Evolutionary conservation across 2,797 vertebrate species (phyloP), one percentile per base, ranked within the genome.

Genomic region (Microchirus variegatus): DNA sequence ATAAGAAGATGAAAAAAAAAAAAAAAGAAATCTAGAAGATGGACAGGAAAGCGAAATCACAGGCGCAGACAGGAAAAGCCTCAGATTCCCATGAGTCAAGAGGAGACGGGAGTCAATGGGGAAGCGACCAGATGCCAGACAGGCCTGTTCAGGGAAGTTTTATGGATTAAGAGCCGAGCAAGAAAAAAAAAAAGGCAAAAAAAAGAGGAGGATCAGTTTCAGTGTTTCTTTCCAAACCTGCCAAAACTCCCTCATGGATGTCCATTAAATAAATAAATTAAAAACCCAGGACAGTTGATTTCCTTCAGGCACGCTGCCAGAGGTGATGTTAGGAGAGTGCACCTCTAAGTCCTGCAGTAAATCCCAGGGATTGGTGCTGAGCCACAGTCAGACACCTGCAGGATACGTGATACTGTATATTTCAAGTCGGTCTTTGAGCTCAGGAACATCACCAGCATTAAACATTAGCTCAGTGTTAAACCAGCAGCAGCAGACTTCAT

Each of bases 141-240:
- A 73, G 68, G 67, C 31, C 77, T 72, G 76, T 77, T 77, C 77
- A 31, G 52, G 70, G 78, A 86, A 81, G 76, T 76, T 86, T 89
- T 88, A 78, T 89, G 87, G 89, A 90, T 92, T 92, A 88, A 81
- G 83, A 81, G 80, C 77, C 67, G 69, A 75, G 74, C 58, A 67
- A 69, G n/a, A n/a, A 74, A 81, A 78, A 73, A 43, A 59, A 54
- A 57, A 65, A 75, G 56, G 78, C 18, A 53, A 17, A 38, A 53
- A 17, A 38, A 18, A 55, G 57, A 78, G 51, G 57, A 80, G 82
- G 85, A 90, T 91, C 84, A 0, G 76, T 90, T 91, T 91, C 89
- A 87, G 43, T 76, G 81, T 86, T 86, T 88, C 77, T 86, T 74
- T 85, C 87, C 77, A 73, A 22, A 85, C 41, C 87, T 87, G 89